Percentiles rank a stretch among this genome's conserved stretches.
These are phyloP conservation scores for Drosophila mojavensis DNA, from an alignment of 1,140 invertebrate species.

Conservation along the genomic window DNA sequence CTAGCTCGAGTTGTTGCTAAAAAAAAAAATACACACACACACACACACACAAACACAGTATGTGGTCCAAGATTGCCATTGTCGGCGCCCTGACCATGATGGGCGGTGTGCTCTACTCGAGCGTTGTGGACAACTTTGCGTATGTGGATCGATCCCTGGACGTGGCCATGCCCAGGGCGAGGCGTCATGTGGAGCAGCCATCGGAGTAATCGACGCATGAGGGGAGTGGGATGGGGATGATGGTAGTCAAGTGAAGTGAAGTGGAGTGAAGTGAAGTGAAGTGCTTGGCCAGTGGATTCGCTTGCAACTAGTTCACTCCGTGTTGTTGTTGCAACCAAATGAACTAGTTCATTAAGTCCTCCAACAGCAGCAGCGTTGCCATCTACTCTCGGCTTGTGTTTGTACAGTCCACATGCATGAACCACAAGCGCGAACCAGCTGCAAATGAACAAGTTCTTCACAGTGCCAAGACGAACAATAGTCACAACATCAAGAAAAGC, in stretches of 20 bases:
- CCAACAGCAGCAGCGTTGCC: not conserved
- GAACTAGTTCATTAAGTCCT: slow-evolving; percentile 18
- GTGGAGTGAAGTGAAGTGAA: not conserved
- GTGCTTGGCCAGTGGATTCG: slow-evolving; percentile 4
- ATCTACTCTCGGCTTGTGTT: slow-evolving; percentile 10
- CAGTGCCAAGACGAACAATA: slow-evolving; percentile 27
- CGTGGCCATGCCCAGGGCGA: slow-evolving; percentile 63
- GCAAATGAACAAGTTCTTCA: slow-evolving; percentile 10
- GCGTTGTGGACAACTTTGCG: slow-evolving; percentile 70
- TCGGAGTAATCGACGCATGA: not conserved
- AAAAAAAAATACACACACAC: not conserved
- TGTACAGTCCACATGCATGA: not conserved
- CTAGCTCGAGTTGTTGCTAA: not conserved
- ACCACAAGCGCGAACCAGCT: slow-evolving; percentile 24
- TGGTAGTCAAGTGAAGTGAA: not conserved
- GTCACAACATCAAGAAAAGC: not conserved
- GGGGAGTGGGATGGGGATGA: too few relatives aligned
- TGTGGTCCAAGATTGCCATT: slow-evolving; percentile 71
- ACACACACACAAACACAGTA: slow-evolving; percentile 22
- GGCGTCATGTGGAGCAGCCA: slow-evolving; percentile 44
- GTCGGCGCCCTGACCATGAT: slow-evolving; percentile 56
- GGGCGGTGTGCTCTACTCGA: slow-evolving; percentile 50
- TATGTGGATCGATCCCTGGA: slow-evolving; percentile 69
- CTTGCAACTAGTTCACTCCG: slow-evolving; percentile 12
- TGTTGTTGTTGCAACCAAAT: not conserved